Evolutionary conservation across 2,888 invertebrate genomes (phyloP).

Genomic region (Sisyra nigra): DNA sequence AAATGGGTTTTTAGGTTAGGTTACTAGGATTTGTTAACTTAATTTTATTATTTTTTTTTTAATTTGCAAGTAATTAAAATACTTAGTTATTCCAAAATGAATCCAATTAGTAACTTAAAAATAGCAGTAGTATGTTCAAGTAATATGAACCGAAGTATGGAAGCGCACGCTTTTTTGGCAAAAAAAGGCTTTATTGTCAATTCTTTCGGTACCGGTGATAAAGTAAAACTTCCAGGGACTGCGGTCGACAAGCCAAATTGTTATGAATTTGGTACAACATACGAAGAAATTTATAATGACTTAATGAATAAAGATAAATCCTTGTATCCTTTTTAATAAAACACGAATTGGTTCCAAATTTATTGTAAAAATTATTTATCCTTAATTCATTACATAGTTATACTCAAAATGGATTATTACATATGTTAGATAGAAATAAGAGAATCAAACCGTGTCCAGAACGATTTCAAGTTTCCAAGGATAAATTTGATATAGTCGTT

Average conservation of each 20-base stretch:
- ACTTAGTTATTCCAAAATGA: constrained; percentile 4
- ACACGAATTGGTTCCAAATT: constrained; percentile 3
- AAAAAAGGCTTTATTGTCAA: constrained; percentile 94
- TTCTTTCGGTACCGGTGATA: constrained; percentile 87
- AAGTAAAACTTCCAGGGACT: constrained; percentile 92
- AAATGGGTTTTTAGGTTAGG: no score
- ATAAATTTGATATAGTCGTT: constrained; percentile 89
- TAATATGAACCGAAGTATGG: constrained; percentile 99
- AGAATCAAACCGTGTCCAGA: constrained; percentile 90
- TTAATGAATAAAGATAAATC: constrained; percentile 77
- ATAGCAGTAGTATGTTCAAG: constrained; percentile 97
- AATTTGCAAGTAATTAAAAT: no score
- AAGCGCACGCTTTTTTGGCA: constrained; percentile 92
- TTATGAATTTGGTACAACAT: constrained; percentile 91
- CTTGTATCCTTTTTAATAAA: constrained; percentile 45
- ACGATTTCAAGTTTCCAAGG: constrained; percentile 76
- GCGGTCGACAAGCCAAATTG: constrained; percentile 89
- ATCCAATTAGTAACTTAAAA: constrained; percentile 34
- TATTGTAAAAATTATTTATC: constrained; percentile 12
- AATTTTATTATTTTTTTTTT: no score
- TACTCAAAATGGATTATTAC: constrained; percentile 94
- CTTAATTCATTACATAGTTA: constrained; percentile 40
- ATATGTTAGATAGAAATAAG: constrained; percentile 95
- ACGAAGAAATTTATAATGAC: constrained; percentile 93
- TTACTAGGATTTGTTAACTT: no score